Evolutionary conservation across 2,113 vertebrate species (phyloP).

Genomic region (Mormyrus iriodes): DNA sequence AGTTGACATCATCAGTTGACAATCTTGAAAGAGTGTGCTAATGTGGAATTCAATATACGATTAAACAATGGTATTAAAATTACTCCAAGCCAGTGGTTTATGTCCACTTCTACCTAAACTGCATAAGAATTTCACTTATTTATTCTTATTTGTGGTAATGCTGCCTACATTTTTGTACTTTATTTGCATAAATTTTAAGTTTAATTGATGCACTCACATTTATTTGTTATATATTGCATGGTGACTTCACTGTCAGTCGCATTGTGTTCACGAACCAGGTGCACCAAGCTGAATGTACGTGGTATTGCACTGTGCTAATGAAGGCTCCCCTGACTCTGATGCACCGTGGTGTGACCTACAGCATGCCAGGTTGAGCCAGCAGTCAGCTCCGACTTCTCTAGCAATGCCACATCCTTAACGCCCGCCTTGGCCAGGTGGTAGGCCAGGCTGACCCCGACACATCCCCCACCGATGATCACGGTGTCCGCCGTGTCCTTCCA

Average conservation of each 20-base stretch:
- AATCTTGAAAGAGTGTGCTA: too few species aligned
- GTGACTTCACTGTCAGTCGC: not conserved
- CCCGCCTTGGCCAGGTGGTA: constrained; percentile 92
- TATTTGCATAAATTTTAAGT: not conserved
- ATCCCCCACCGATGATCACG: constrained; percentile 87
- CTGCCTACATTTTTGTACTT: too few species aligned
- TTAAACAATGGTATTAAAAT: too few species aligned
- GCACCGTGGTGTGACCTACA: constrained; percentile 61
- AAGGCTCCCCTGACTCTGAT: not conserved
- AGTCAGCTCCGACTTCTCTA: constrained; percentile 94
- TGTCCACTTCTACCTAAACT: too few species aligned
- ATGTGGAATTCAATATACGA: too few species aligned
- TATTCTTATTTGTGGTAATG: too few species aligned
- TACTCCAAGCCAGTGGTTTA: too few species aligned
- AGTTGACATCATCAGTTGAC: too few species aligned
- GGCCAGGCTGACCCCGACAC: constrained; percentile 84
- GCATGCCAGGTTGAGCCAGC: constrained; percentile 98
- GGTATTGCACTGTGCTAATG: not conserved
- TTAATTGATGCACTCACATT: not conserved
- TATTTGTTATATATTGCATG: not conserved
- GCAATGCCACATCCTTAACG: constrained; percentile 84
- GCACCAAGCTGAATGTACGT: not conserved
- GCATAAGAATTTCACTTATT: too few species aligned
- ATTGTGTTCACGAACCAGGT: not conserved
- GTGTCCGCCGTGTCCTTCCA: constrained; percentile 87